Base-by-base conservation (phyloP, 2,888 invertebrate species). In the Caenorhabditis sp. region DNA sequence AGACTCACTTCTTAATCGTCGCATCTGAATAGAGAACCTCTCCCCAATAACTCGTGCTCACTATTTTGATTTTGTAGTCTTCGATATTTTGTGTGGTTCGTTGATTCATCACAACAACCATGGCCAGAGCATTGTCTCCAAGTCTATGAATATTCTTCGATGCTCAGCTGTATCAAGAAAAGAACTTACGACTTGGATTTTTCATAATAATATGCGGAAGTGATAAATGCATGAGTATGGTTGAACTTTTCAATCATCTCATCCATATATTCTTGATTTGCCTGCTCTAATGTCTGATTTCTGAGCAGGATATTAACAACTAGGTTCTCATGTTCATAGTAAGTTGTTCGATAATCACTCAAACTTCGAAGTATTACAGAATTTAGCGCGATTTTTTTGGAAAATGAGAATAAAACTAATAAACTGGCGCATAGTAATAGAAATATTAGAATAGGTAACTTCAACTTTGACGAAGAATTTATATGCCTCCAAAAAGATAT, bases 71-170 rank as follows among this genome's bases (percentile, higher is more conserved):
- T 38, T 63, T 56, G 10, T 67, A 64, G 8, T 61, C 57, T 25
- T 67, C 67, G 14, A 71, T 36, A 53, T 71, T 43, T 7, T 14
- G 4, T 7, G 14, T 43, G n/a, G 71, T 64, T 25, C 21, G 5
- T 52, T 71, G 71, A 25, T 57, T 64, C 64, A 71, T 63, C 5
- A 64, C 67, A 1, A 71, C 38, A 25, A 71, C 64, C 60, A 71
- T 67, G 7, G 71, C 71, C 1, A 71, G 7, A 5, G 71, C 71
- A 27, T 71, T 67, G 10, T 57, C 23, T 10, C 71, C 71, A 3
- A 71, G 43, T 52, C 71, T 71, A 54, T n/a, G 60, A 38, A 50
- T 12, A n/a, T 20, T 8, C 7, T 20, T 50, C 4, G 4, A n/a
- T 8, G 8, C 17, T 50, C 50, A 50, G 4, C 2, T 21, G 5